Evolutionary conservation across 2,888 invertebrate species (phyloP).

Genomic region (Trissolcus brochymenae): DNA sequence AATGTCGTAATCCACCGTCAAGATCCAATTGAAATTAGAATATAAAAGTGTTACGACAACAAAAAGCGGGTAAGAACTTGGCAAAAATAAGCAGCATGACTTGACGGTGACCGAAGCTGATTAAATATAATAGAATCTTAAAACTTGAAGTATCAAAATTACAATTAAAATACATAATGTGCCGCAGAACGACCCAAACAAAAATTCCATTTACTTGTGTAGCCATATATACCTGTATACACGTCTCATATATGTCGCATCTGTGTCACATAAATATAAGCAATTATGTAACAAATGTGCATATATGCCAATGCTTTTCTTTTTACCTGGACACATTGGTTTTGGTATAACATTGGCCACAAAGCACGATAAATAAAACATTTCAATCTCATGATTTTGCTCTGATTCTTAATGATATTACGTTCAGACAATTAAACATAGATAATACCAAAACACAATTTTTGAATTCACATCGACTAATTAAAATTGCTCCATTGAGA

Average conservation of each 20-base stretch:
- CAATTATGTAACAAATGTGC: too few species aligned
- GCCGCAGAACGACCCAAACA: conserved; percentile 10
- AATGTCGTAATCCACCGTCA: conserved; percentile 43
- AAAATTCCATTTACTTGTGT: too few species aligned
- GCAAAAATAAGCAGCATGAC: conserved; percentile 28
- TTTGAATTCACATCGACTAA: conserved; percentile 19
- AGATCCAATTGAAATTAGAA: conserved; percentile 29
- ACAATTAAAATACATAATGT: conserved; percentile 52
- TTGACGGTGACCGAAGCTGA: conserved; percentile 49
- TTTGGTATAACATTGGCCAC: too few species aligned
- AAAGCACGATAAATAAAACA: too few species aligned
- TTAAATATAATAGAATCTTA: conserved; percentile 28
- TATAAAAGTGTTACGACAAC: conserved; percentile 39
- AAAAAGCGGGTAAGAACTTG: conserved; percentile 27
- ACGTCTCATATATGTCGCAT: too few species aligned
- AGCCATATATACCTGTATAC: too few species aligned
- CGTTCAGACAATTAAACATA: not conserved
- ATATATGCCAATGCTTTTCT: too few species aligned
- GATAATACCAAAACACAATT: conserved; percentile 1
- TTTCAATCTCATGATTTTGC: too few species aligned
- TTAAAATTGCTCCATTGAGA: conserved; percentile 1
- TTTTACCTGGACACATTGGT: too few species aligned
- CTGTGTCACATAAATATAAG: too few species aligned
- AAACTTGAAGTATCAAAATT: conserved; percentile 5
- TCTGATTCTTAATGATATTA: not conserved